A percentile compares a stretch with the other conserved stretches of the same genome.
Evolutionary conservation across 1,140 invertebrate species (phyloP).

Genomic region (Sarcophaga peregrina): DNA sequence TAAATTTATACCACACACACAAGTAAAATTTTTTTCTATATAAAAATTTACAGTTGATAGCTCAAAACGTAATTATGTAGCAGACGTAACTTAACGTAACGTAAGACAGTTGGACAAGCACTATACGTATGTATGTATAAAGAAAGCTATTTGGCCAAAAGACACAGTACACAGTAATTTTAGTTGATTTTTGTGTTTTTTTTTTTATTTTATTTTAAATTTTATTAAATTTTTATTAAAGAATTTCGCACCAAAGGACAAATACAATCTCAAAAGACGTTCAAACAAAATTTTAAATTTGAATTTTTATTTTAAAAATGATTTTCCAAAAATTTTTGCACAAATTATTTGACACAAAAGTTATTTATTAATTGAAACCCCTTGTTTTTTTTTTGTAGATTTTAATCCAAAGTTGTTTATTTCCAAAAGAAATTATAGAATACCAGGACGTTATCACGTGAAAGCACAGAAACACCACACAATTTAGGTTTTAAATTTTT

Average conservation of each 20-base stretch:
- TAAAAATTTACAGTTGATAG: neutral
- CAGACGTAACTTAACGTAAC: neutral
- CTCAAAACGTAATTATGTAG: neutral
- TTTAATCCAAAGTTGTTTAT: no score
- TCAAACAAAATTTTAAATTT: no score
- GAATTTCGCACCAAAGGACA: neutral
- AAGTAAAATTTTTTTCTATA: constrained; percentile 1
- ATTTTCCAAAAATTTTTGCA: constrained; percentile 6
- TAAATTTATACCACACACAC: constrained; percentile 32
- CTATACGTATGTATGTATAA: neutral
- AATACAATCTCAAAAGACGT: neutral
- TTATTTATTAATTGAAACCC: neutral
- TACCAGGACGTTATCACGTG: constrained; percentile 28
- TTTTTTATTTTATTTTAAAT: neutral
- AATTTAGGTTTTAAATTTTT: no score
- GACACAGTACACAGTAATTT: constrained; percentile 34
- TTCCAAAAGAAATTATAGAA: neutral
- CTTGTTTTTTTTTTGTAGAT: constrained; percentile 5
- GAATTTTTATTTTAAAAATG: neutral
- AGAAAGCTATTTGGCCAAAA: constrained; percentile 14
- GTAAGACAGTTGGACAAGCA: constrained; percentile 30
- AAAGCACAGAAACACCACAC: constrained; percentile 29
- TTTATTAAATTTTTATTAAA: neutral
- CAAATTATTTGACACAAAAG: neutral
- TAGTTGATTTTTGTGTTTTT: neutral